phyloP scores from a whole-genome alignment of 2,888 invertebrate species.

The Tolmerus cingulatus region DNA sequence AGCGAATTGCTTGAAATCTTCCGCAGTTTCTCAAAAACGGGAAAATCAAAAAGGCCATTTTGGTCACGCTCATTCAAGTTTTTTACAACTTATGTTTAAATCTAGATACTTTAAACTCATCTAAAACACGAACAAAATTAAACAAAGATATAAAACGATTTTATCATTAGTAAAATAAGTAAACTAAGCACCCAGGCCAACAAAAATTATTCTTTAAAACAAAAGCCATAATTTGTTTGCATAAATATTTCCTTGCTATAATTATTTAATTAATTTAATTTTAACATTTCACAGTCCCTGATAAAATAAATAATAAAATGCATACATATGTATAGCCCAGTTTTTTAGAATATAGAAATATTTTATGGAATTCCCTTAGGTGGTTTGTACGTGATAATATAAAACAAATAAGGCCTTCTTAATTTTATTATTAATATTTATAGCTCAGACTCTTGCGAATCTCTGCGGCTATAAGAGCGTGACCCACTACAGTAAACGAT shows the following conservation, averaged over 20 bases:
- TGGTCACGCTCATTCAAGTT: background rate
- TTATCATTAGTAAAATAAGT: background rate
- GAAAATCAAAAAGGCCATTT: no score
- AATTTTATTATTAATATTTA: background rate
- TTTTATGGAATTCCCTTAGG: background rate
- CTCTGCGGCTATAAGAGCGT: background rate
- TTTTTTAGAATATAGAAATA: background rate
- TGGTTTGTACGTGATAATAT: background rate
- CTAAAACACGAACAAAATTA: background rate
- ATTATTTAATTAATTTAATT: background rate
- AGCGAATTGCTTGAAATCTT: no score
- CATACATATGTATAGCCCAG: background rate
- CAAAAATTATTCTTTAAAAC: background rate
- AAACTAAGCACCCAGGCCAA: no score
- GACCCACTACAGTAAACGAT: background rate
- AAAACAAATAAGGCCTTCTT: background rate
- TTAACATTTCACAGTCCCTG: background rate
- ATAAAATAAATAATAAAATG: no score
- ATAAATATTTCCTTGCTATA: background rate
- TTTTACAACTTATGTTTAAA: background rate
- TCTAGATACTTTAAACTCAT: background rate
- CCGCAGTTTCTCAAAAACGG: background rate
- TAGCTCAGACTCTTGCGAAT: background rate
- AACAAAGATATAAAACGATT: background rate
- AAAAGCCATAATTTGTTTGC: background rate